A percentile compares a stretch with the other conserved stretches of the same genome.
Evolutionary conservation across 2,113 vertebrate genomes (phyloP).

Genomic region (Clinocottus analis): DNA sequence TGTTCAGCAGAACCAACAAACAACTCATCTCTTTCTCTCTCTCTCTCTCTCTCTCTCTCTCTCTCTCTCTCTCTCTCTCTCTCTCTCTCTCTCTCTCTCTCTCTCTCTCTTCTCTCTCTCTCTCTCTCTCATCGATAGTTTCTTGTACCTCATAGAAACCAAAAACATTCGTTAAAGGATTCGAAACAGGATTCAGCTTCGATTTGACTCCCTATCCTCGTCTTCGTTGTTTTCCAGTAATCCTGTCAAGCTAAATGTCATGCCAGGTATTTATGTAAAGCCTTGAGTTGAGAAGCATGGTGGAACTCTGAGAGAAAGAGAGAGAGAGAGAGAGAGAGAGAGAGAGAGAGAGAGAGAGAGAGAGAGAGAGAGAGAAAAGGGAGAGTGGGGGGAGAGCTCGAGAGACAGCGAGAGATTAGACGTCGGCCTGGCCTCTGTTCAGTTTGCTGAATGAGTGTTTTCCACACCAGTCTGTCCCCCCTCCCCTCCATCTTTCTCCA

Average conservation of each 20-base stretch:
- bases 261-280: constrained; percentile 77
- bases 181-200: neutral
- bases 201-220: constrained; percentile 18
- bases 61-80: too few species aligned
- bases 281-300: constrained; percentile 27
- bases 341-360: constrained; percentile 59
- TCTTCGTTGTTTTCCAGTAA: constrained; percentile 45
- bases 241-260: constrained; percentile 49
- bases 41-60: neutral
- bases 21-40: neutral
- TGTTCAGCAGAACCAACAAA: neutral
- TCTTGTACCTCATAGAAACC: neutral
- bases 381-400: too few species aligned
- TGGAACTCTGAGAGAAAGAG: constrained; percentile 19
- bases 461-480: constrained; percentile 61
- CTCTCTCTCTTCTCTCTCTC: too few species aligned
- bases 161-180: constrained; percentile 1
- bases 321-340: constrained; percentile 53
- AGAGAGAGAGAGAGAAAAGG: constrained; percentile 25
- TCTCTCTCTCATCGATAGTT: neutral
- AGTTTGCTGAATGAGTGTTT: constrained; percentile 80
- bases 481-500: constrained; percentile 57
- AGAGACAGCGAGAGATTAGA: constrained; percentile 65
- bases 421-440: constrained; percentile 64
- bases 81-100: neutral